Conservation (phyloP, 2,113 vertebrate genomes). For the Acanthochromis polyacanthus region DNA sequence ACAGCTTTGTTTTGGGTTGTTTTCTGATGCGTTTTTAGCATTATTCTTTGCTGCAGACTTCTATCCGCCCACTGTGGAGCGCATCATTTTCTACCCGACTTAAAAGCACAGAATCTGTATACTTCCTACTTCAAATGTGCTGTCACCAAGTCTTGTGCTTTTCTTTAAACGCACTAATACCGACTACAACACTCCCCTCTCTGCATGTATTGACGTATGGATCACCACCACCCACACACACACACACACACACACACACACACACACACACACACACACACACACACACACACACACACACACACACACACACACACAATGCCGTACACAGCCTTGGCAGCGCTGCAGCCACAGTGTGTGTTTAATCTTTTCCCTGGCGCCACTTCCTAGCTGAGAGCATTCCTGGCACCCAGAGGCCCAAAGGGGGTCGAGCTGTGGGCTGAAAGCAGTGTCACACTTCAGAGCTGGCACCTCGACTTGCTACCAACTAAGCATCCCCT, state of each 20-base stretch:
- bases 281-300: not conserved
- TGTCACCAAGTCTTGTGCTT: not conserved
- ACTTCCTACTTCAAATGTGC: no score
- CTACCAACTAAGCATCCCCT: slow-evolving; percentile 66
- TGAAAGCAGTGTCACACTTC: slow-evolving; percentile 79
- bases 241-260: slow-evolving; percentile 5
- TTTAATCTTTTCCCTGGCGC: slow-evolving; percentile 81
- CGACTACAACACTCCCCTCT: slow-evolving; percentile 16
- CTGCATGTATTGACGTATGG: slow-evolving; percentile 37
- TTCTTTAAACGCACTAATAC: not conserved
- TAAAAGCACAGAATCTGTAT: no score
- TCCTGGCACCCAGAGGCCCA: slow-evolving; percentile 77
- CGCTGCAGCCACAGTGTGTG: slow-evolving; percentile 65
- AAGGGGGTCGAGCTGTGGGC: slow-evolving; percentile 61
- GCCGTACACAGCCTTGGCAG: slow-evolving; percentile 52
- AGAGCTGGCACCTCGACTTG: slow-evolving; percentile 74
- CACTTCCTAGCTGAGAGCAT: slow-evolving; percentile 75
- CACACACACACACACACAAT: slow-evolving; percentile 16
- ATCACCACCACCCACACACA: slow-evolving; percentile 17
- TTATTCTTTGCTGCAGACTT: no score
- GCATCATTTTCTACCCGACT: no score
- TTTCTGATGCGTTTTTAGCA: no score
- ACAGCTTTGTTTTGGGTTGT: not conserved
- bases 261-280: no score
- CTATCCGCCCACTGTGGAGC: no score